These are phyloP conservation scores for Danio albolineatus DNA, from an alignment of 2,797 vertebrate species.

Conservation along the genomic window DNA sequence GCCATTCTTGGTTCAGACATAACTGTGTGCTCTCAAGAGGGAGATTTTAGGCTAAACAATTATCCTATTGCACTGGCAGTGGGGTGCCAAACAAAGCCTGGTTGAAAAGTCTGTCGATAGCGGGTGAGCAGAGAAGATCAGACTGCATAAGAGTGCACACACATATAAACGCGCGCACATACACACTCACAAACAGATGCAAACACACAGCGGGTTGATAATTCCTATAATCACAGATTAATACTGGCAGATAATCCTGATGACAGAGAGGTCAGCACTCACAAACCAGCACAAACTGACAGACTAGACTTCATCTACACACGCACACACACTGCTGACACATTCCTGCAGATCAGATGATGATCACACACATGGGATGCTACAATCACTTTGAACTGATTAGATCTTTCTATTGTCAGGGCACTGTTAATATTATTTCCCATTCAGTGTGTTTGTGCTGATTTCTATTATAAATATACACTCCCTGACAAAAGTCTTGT, in stretches of 20 bases:
- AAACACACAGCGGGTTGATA: constrained; percentile 52
- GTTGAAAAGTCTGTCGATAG: constrained; percentile 55
- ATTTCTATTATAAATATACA: neutral
- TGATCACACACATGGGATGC: constrained; percentile 17
- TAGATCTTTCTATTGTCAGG: constrained; percentile 5
- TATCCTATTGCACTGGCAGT: constrained; percentile 60
- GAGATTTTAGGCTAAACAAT: constrained; percentile 54
- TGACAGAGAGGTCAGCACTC: constrained; percentile 60
- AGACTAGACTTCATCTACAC: constrained; percentile 31
- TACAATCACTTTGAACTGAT: constrained; percentile 25
- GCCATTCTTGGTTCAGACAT: constrained; percentile 12
- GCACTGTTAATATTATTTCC: neutral
- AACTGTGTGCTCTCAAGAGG: constrained; percentile 17
- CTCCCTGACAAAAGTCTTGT: too few relatives aligned
- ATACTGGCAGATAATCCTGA: constrained; percentile 60
- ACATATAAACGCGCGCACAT: constrained; percentile 13
- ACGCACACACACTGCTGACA: constrained; percentile 18
- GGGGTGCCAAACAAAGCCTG: constrained; percentile 56
- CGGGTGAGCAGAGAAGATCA: constrained; percentile 52
- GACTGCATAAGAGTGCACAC: constrained; percentile 12
- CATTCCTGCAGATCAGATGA: constrained; percentile 39
- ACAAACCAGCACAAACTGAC: constrained; percentile 54
- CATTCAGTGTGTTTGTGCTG: neutral
- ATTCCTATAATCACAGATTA: constrained; percentile 65
- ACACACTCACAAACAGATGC: constrained; percentile 25